These are phyloP conservation scores for Pempheris klunzingeri DNA, from an alignment of 2,797 vertebrate species.

Conservation along the genomic window DNA sequence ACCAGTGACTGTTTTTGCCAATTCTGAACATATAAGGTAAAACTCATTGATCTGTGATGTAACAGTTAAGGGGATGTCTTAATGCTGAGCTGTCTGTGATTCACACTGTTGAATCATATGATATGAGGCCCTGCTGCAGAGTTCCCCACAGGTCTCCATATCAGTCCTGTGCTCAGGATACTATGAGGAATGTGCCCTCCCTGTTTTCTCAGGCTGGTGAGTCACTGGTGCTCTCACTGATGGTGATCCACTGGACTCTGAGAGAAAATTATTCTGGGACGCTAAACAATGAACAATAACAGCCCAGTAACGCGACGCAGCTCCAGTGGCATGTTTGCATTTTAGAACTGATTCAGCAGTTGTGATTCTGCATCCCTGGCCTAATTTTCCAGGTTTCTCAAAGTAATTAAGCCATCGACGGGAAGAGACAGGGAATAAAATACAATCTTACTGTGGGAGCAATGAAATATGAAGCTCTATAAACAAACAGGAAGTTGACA, in stretches of 20 bases:
- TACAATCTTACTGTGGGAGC: constrained; percentile 60
- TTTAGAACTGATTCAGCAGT: constrained; percentile 15
- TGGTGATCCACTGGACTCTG: constrained; percentile 45
- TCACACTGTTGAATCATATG: constrained; percentile 57
- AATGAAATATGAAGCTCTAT: constrained; percentile 57
- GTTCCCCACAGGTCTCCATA: constrained; percentile 38
- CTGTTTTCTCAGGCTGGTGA: constrained; percentile 70
- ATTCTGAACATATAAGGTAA: constrained; percentile 42
- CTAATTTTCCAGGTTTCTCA: constrained; percentile 30
- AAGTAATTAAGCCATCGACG: constrained; percentile 18
- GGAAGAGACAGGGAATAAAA: constrained; percentile 15
- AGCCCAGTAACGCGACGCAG: constrained; percentile 32
- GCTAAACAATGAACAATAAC: constrained; percentile 68
- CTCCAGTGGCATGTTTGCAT: constrained; percentile 25
- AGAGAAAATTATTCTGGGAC: constrained; percentile 51
- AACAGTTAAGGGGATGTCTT: neutral
- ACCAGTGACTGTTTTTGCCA: neutral
- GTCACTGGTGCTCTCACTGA: constrained; percentile 55
- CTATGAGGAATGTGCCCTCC: constrained; percentile 53
- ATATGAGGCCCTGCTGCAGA: constrained; percentile 28
- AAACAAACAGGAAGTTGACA: constrained; percentile 79
- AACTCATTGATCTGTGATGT: neutral
- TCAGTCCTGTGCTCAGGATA: constrained; percentile 41
- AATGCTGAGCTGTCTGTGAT: constrained; percentile 47
- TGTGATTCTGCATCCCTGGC: constrained; percentile 16